phyloP scores from a whole-genome alignment of 1,140 invertebrate species.

The Popillia japonica region DNA sequence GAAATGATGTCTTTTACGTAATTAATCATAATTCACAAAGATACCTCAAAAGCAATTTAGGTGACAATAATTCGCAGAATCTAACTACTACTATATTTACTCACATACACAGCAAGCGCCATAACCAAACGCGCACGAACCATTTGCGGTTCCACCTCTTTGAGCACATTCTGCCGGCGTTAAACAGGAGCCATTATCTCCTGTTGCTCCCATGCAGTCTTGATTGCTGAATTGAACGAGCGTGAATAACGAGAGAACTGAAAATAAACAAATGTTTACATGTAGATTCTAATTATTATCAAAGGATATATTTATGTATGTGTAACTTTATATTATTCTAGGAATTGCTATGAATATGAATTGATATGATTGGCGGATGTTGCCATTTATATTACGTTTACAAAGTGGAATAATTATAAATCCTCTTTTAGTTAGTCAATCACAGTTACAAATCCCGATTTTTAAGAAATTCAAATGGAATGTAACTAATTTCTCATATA shows the following conservation, averaged over 20 bases:
- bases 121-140: conserved; percentile 79
- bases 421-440: too few relatives aligned
- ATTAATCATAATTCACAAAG: background rate
- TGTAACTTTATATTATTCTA: background rate
- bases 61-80: background rate
- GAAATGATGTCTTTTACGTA: background rate
- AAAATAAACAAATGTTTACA: conserved; percentile 38
- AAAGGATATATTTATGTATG: background rate
- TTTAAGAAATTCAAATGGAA: too few relatives aligned
- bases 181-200: conserved; percentile 81
- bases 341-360: too few relatives aligned
- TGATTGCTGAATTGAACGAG: conserved; percentile 77
- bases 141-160: conserved; percentile 73
- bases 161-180: conserved; percentile 72
- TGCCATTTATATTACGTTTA: too few relatives aligned
- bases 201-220: conserved; percentile 71
- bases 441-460: too few relatives aligned
- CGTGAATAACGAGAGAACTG: conserved; percentile 66
- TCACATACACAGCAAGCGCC: conserved; percentile 79
- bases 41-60: conserved; percentile 12
- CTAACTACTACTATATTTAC: conserved; percentile 50
- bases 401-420: too few relatives aligned
- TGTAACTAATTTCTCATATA: too few relatives aligned
- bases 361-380: too few relatives aligned
- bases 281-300: background rate